Evolutionary conservation across 1,140 invertebrate species (phyloP).

Genomic region (Trachelipus rathkii): DNA sequence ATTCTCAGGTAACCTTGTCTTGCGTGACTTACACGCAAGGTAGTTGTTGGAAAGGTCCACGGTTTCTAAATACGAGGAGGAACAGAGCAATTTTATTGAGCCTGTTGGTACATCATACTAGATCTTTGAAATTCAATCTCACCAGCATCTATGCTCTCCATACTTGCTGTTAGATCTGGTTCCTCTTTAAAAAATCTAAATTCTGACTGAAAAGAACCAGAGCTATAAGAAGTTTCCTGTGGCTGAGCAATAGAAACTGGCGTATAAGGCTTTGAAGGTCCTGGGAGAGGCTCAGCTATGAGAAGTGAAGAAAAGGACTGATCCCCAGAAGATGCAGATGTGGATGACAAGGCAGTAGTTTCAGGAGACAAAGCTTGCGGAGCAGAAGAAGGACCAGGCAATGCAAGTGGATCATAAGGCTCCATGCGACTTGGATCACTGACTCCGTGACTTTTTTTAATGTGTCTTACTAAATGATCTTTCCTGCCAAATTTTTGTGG

Average conservation of each 20-base stretch:
- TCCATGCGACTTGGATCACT: slow-evolving; percentile 47
- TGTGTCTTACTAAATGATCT: slow-evolving; percentile 72
- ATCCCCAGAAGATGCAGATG: slow-evolving; percentile 26
- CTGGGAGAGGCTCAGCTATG: slow-evolving; percentile 34
- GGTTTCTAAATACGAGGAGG: slow-evolving; percentile 33
- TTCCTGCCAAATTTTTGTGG: slow-evolving; percentile 73
- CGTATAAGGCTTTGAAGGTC: slow-evolving; percentile 22
- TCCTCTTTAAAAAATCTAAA: slow-evolving; percentile 42
- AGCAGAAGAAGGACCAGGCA: slow-evolving; percentile 29
- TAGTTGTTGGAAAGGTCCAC: slow-evolving; percentile 14
- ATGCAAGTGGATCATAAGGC: slow-evolving; percentile 20
- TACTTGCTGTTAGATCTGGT: slow-evolving; percentile 40
- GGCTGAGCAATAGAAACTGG: slow-evolving; percentile 30
- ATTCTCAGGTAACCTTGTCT: too few relatives aligned
- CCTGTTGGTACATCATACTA: slow-evolving; percentile 42
- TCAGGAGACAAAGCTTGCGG: slow-evolving; percentile 31
- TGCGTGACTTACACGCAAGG: slow-evolving; percentile 27
- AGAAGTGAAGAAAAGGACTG: slow-evolving; percentile 31
- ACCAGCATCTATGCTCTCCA: slow-evolving; percentile 37
- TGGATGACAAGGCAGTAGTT: slow-evolving; percentile 30
- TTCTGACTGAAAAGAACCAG: slow-evolving; percentile 30
- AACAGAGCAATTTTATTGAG: slow-evolving; percentile 38
- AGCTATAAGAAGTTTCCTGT: slow-evolving; percentile 29
- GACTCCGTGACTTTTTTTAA: slow-evolving; percentile 64
- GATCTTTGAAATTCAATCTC: slow-evolving; percentile 40